Percentiles rank a stretch among this genome's conserved stretches.
Evolutionary conservation across 2,113 vertebrate genomes (phyloP).

Genomic region (Muntiacus muntjak): DNA sequence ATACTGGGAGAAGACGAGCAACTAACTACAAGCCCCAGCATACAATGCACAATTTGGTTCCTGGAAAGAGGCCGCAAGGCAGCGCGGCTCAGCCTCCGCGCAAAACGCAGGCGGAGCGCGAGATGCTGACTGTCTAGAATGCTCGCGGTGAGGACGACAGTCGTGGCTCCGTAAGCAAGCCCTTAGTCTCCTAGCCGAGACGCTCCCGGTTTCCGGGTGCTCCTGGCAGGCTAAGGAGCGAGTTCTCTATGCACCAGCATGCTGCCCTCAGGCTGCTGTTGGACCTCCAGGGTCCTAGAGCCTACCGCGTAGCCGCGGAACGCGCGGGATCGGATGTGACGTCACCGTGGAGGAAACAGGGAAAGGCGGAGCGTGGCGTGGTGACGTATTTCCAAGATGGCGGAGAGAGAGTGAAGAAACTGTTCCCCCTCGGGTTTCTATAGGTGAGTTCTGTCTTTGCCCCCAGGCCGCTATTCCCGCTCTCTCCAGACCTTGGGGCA

Average conservation of each 20-base stretch:
- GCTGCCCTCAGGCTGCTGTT: rapidly evolving
- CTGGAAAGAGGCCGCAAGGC: neutral
- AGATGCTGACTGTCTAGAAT: neutral
- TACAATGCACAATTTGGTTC: neutral
- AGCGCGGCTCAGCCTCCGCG: neutral
- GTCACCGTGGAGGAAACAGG: neutral
- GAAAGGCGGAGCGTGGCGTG: constrained; percentile 41
- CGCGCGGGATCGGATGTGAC: constrained; percentile 49
- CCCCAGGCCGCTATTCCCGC: neutral
- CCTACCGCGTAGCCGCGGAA: rapidly evolving
- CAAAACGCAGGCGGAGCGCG: rapidly evolving
- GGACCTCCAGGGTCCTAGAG: neutral
- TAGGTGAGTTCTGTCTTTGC: constrained; percentile 33
- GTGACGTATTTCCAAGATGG: constrained; percentile 70
- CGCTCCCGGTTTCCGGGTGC: neutral
- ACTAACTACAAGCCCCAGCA: constrained; percentile 65
- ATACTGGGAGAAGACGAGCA: neutral
- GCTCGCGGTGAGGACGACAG: neutral
- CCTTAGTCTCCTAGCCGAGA: neutral
- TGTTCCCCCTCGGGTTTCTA: neutral
- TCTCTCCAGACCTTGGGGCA: neutral
- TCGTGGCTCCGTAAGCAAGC: neutral
- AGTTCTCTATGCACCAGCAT: rapidly evolving
- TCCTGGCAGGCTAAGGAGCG: neutral
- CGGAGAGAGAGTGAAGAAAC: constrained; percentile 58